These are phyloP conservation scores for Rhimphoctona megacephalus DNA, from an alignment of 2,888 invertebrate genomes.

Conservation along the genomic window DNA sequence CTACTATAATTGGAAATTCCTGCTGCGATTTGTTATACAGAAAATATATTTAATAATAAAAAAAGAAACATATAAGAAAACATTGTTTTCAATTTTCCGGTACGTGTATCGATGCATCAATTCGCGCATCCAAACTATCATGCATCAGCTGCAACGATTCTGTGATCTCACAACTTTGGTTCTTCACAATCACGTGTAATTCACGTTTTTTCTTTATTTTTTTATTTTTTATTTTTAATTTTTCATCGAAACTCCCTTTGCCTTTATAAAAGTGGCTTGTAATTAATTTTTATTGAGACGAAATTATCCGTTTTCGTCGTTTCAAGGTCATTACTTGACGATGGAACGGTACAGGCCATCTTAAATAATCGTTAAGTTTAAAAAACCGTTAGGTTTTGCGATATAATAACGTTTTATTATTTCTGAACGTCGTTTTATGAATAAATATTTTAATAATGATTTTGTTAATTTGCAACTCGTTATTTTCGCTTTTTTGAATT, in stretches of 20 bases:
- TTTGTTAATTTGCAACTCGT: background rate
- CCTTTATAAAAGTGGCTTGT: background rate
- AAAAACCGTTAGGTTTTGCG: background rate
- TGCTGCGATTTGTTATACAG: background rate
- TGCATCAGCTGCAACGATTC: slow-evolving; percentile 13
- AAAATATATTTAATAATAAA: background rate
- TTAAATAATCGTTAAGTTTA: slow-evolving; percentile 14
- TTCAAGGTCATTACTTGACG: slow-evolving; percentile 11
- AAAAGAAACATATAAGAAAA: background rate
- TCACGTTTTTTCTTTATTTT: background rate
- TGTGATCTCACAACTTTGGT: background rate
- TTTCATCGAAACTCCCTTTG: background rate
- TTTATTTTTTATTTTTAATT: background rate
- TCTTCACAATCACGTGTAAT: slow-evolving; percentile 1
- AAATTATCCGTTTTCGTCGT: background rate
- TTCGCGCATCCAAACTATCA: background rate
- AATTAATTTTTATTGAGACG: background rate
- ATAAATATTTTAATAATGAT: background rate
- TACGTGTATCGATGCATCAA: slow-evolving; percentile 21
- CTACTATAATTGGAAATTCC: background rate
- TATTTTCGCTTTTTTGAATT: background rate
- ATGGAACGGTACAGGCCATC: slow-evolving; percentile 8
- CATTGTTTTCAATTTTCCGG: background rate
- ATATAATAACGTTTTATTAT: background rate
- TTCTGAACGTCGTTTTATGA: background rate